These are phyloP conservation scores for Drosophila formosana DNA, from an alignment of 2,888 invertebrate species.

Conservation along the genomic window DNA sequence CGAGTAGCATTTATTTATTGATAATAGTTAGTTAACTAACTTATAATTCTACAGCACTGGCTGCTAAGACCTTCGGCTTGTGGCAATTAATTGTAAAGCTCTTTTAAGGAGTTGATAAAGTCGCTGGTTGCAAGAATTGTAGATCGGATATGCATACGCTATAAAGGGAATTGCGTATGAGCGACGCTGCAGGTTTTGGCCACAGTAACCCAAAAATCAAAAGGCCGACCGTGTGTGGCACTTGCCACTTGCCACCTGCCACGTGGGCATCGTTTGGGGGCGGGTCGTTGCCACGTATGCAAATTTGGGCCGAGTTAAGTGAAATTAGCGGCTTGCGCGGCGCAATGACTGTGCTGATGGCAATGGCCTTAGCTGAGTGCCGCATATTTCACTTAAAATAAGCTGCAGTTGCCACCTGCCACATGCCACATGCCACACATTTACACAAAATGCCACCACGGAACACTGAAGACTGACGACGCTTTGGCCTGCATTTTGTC, in stretches of 20 bases:
- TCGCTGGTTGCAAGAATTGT: neutral
- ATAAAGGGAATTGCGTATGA: constrained; percentile 52
- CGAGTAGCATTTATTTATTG: no score
- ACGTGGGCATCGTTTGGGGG: neutral
- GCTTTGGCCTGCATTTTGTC: constrained; percentile 33
- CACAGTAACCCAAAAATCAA: constrained; percentile 16
- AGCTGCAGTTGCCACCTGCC: constrained; percentile 1
- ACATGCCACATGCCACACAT: neutral
- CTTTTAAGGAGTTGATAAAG: no score
- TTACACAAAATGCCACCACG: neutral
- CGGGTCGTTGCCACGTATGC: constrained; percentile 32
- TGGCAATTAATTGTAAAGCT: no score
- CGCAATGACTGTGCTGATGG: constrained; percentile 22
- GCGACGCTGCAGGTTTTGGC: neutral
- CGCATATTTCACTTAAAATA: constrained; percentile 31
- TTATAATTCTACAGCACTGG: no score
- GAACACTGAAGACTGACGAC: neutral
- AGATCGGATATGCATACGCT: neutral
- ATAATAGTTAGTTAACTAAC: no score
- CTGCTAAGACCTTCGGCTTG: no score
- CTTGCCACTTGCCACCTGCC: neutral
- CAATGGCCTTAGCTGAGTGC: constrained; percentile 28
- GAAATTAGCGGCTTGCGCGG: constrained; percentile 55
- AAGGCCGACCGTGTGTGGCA: neutral
- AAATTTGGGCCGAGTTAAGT: constrained; percentile 47